Evolutionary conservation across 2,113 vertebrate species (phyloP).

Genomic region (Sphaerodactylus townsendi): DNA sequence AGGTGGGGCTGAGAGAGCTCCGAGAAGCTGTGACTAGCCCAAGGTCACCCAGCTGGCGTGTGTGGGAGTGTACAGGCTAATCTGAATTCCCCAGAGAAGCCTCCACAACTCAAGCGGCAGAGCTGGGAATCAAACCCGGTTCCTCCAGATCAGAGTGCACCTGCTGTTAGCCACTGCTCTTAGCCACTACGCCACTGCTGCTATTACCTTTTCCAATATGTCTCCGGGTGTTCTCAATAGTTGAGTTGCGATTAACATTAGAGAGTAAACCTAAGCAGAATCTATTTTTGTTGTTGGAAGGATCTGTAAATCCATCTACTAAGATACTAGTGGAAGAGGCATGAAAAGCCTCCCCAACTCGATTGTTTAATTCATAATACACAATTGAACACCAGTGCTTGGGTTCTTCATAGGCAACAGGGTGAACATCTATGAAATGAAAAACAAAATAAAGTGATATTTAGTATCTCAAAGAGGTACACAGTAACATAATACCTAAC

Average conservation of each 20-base stretch:
- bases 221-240: conserved; percentile 93
- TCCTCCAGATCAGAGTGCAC: too few relatives aligned
- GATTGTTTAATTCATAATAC: conserved; percentile 95
- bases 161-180: too few relatives aligned
- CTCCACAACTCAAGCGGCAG: too few relatives aligned
- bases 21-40: too few relatives aligned
- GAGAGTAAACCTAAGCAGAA: conserved; percentile 96
- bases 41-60: too few relatives aligned
- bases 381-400: conserved; percentile 99
- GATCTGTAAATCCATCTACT: conserved; percentile 96
- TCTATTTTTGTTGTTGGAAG: conserved; percentile 96
- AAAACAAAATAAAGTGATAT: not conserved
- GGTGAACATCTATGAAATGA: conserved; percentile 86
- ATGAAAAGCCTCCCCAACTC: conserved; percentile 95
- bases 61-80: too few relatives aligned
- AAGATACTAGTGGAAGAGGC: conserved; percentile 95
- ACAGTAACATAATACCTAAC: not conserved
- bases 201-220: conserved; percentile 97
- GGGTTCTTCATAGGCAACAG: conserved; percentile 95
- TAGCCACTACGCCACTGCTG: too few relatives aligned
- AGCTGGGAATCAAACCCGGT: too few relatives aligned
- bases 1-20: too few relatives aligned
- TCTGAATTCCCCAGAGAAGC: too few relatives aligned
- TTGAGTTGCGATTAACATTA: conserved; percentile 96
- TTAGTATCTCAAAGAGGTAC: not conserved